These are phyloP conservation scores for Ornithoptera alexandrae DNA, from an alignment of 2,888 invertebrate genomes.

Conservation along the genomic window DNA sequence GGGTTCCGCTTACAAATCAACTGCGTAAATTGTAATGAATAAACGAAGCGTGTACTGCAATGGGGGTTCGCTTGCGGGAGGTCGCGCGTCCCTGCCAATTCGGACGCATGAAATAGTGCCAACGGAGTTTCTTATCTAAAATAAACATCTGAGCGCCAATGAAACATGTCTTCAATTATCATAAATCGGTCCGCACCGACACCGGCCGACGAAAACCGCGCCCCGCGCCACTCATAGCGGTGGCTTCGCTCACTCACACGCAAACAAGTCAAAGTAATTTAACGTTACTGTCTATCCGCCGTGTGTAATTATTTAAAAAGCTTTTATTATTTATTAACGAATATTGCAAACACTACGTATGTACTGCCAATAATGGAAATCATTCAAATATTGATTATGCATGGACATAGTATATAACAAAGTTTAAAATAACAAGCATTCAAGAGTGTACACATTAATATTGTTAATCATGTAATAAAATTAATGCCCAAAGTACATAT, in stretches of 20 bases:
- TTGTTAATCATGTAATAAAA: background rate
- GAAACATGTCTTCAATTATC: slow-evolving; percentile 80
- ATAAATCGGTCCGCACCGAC: slow-evolving; percentile 76
- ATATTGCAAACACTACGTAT: slow-evolving; percentile 16
- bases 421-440: slow-evolving; percentile 11
- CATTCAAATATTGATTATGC: slow-evolving; percentile 5
- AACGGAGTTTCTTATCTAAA: slow-evolving; percentile 74
- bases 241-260: slow-evolving; percentile 47
- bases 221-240: slow-evolving; percentile 54
- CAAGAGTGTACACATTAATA: background rate
- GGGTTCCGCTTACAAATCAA: slow-evolving; percentile 61
- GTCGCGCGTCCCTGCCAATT: slow-evolving; percentile 71
- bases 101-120: slow-evolving; percentile 76
- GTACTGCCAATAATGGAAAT: slow-evolving; percentile 15
- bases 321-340: slow-evolving; percentile 12
- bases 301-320: slow-evolving; percentile 26
- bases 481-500: background rate
- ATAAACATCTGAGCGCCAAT: slow-evolving; percentile 78
- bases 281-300: slow-evolving; percentile 35
- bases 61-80: slow-evolving; percentile 66
- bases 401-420: slow-evolving; percentile 1
- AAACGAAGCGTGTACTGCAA: slow-evolving; percentile 63
- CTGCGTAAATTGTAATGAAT: slow-evolving; percentile 64
- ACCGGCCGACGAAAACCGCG: slow-evolving; percentile 66
- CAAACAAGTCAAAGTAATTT: slow-evolving; percentile 54